These are phyloP conservation scores for Camelus bactrianus DNA, from an alignment of 2,113 vertebrate genomes.

Conservation along the genomic window DNA sequence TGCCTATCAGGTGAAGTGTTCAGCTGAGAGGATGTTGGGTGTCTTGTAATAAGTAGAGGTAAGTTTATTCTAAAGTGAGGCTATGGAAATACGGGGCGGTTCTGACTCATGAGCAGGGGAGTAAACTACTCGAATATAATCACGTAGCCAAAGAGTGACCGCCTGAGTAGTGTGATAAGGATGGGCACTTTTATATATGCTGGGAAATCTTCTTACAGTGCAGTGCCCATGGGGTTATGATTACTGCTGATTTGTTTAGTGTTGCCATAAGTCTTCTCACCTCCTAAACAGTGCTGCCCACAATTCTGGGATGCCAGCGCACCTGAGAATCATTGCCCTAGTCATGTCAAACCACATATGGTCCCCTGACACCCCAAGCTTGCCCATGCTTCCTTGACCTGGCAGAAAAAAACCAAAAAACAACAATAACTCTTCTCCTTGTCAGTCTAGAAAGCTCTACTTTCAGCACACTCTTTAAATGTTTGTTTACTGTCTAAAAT, in stretches of 20 bases:
- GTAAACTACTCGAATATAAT: neutral
- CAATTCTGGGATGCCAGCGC: neutral
- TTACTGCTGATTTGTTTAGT: neutral
- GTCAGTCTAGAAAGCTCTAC: neutral
- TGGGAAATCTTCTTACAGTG: neutral
- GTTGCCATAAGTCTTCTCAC: neutral
- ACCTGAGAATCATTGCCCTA: neutral
- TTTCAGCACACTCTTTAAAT: neutral
- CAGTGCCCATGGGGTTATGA: neutral
- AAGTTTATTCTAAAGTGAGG: neutral
- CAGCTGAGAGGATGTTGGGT: neutral
- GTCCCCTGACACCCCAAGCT: neutral
- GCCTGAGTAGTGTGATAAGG: neutral
- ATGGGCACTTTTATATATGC: neutral
- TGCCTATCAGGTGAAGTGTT: neutral
- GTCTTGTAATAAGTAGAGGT: neutral
- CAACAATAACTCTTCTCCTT: neutral
- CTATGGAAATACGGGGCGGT: neutral
- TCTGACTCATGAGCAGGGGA: neutral
- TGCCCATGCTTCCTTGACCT: neutral
- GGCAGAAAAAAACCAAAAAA: neutral
- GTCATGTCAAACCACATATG: neutral
- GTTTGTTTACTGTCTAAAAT: conserved; percentile 35
- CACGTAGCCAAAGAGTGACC: neutral
- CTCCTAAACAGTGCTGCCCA: neutral